Evolutionary conservation across 2,113 vertebrate species (phyloP), one percentile per base, ranked within the genome.

Genomic region (Aythya baeri): DNA sequence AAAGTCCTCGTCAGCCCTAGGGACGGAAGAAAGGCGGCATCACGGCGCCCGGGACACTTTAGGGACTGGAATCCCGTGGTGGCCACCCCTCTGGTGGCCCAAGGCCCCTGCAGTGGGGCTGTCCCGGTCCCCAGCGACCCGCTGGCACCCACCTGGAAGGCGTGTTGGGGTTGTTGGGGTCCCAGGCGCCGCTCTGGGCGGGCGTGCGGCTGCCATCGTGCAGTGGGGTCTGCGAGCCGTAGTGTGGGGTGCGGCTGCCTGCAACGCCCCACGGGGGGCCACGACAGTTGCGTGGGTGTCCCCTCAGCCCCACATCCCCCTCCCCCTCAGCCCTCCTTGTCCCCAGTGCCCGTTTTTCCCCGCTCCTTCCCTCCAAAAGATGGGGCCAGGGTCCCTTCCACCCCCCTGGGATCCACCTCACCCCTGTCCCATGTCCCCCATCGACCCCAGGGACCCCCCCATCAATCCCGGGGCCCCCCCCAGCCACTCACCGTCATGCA

Each of bases 131-230:
- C 11, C 65, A 15, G 6, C 13, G 5, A 11, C 12, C 29, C 0
- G 0, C 29, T 11, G 8, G 20, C 7, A 44, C 72, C 29, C 46
- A 99, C 99, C 99, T 98, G 83, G 99, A 99, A 0, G 99, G 99
- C 0, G 99, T 99, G 97, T 99, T 99, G 91, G 99, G 99, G 96
- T 99, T 99, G 92, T 98, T 99, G 68, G 99, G 99, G 95, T 99
- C 99, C 99, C 99, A 99, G 15, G 99, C 99, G 1, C 99, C 99
- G 13, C 99, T 99, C 97, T 99, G 99, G 8, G 99, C 99, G 0
- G 99, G 99, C 1, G 99, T 99, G 81, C 99, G 98, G 97, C 99
- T 99, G 76, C 99, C 99, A 32, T 99, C 99, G 34, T 99, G 99
- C 49, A 23, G 49, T 22, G 49, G 49, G 49, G 49, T 23, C 49